Base-by-base conservation (phyloP, 2,888 invertebrate species). In the Pyralis farinalis region DNA sequence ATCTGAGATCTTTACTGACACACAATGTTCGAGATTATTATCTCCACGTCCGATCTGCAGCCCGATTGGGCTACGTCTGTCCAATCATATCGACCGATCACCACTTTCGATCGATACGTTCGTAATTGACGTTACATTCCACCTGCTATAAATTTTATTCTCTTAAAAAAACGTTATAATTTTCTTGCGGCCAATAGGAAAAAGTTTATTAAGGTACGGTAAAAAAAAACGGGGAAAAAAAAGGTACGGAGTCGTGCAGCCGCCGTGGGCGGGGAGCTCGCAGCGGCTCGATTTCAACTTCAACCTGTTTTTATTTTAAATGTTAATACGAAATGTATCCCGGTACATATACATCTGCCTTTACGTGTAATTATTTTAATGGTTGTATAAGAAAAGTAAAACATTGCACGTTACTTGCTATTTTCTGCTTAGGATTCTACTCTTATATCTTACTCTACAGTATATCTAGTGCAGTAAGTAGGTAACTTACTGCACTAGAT, bases 61-160 rank as follows among this genome's bases (percentile, higher is more conserved):
- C 47, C 51, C 55, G 44, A 85, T 84, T 83, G 81, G 82, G 8
- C 49, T 52, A 20, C 43, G 9, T 28, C 42, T 40, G 46, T 49
- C 77, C 77, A 78, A 78, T 78, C 54, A 45, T 42, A 62, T 46
- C 55, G 47, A 67, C 73, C 71, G 68, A 78, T 74, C 61, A 47
- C 53, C 58, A 41, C 63, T 60, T 56, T 54, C 68, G 58, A 73
- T 74, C 78, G 66, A 71, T 71, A 63, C 44, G 46, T 48, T 71
- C 65, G 67, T 67, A 67, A 65, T 62, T 52, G 43, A 41, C 50
- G 49, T 16, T 61, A 50, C 53, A 70, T 70, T 72, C 63, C 77
- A 78, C 76, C 78, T 77, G 80, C 84, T 83, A 87, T 86, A 85
- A 86, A 88, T 87, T 83, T 82, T 71, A 85, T 80, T 77, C 59